Percentiles rank a stretch among this genome's conserved stretches.
Evolutionary conservation across 1,140 invertebrate genomes (phyloP).

Genomic region (Anadara kagoshimensis): DNA sequence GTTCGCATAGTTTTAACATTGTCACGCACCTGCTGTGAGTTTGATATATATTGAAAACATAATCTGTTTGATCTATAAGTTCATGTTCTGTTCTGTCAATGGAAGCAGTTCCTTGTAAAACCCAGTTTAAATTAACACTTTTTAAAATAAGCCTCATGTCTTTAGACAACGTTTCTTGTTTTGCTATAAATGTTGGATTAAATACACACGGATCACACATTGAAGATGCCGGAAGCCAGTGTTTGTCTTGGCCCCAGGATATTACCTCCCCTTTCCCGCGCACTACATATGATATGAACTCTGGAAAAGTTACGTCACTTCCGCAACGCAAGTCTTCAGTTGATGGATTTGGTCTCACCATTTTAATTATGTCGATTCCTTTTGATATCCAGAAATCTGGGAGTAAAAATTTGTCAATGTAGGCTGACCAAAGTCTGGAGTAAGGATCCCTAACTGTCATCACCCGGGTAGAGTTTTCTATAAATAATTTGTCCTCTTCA

Average conservation of each 20-base stretch:
- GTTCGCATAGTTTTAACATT: neutral
- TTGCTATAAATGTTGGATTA: slow-evolving; percentile 29
- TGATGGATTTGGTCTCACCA: neutral
- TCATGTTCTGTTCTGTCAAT: neutral
- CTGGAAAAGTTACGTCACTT: slow-evolving; percentile 4
- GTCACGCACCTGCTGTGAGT: neutral
- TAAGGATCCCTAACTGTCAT: slow-evolving; percentile 33
- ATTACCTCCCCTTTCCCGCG: neutral
- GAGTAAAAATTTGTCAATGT: slow-evolving; percentile 45
- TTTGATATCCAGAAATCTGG: slow-evolving; percentile 36
- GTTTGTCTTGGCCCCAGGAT: neutral
- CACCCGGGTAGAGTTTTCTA: neutral
- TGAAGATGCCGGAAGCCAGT: neutral
- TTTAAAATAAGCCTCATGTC: slow-evolving; percentile 24
- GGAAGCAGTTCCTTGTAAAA: neutral
- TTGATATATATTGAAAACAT: neutral
- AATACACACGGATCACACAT: slow-evolving; percentile 31
- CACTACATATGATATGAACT: slow-evolving; percentile 4
- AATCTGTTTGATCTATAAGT: slow-evolving; percentile 1
- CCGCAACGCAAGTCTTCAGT: neutral
- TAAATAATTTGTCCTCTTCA: neutral
- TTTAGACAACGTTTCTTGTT: slow-evolving; percentile 32
- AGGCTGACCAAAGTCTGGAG: slow-evolving; percentile 43
- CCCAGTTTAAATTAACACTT: slow-evolving; percentile 6
- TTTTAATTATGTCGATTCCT: slow-evolving; percentile 4